These are phyloP conservation scores for Mionectes macconnelli DNA, from an alignment of 2,113 vertebrate species.

Conservation along the genomic window DNA sequence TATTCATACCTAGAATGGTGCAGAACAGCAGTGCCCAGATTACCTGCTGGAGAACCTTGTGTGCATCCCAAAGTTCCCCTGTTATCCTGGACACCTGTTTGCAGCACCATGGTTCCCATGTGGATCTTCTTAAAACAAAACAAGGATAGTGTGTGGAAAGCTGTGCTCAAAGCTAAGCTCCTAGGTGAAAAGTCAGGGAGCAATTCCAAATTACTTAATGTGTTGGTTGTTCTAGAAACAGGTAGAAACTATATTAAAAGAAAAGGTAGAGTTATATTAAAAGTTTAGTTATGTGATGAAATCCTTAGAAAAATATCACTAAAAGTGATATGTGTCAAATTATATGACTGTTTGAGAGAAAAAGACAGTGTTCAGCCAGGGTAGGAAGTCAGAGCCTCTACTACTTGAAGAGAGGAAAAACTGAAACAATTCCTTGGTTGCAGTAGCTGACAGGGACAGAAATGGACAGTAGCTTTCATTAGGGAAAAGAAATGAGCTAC, in stretches of 20 bases:
- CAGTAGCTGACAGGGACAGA: neutral
- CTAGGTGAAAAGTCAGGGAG: neutral
- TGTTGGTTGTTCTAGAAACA: neutral
- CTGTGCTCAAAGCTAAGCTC: neutral
- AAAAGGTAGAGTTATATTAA: neutral
- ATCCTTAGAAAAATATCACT: neutral
- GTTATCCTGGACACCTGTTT: neutral
- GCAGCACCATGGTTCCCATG: neutral
- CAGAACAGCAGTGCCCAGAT: neutral
- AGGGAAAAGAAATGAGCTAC: neutral
- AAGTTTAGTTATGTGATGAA: neutral
- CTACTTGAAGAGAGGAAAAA: neutral
- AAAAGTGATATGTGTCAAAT: neutral
- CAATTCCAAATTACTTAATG: neutral
- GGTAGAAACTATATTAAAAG: neutral
- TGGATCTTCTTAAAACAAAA: neutral
- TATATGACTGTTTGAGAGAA: neutral
- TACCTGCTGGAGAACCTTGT: neutral
- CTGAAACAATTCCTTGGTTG: neutral
- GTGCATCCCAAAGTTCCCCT: neutral
- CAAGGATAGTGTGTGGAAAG: neutral
- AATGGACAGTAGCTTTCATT: neutral
- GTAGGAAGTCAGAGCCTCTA: neutral
- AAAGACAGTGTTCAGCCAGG: neutral
- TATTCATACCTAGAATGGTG: neutral